Evolutionary conservation across 2,113 vertebrate genomes (phyloP).

Genomic region (Mionectes macconnelli): DNA sequence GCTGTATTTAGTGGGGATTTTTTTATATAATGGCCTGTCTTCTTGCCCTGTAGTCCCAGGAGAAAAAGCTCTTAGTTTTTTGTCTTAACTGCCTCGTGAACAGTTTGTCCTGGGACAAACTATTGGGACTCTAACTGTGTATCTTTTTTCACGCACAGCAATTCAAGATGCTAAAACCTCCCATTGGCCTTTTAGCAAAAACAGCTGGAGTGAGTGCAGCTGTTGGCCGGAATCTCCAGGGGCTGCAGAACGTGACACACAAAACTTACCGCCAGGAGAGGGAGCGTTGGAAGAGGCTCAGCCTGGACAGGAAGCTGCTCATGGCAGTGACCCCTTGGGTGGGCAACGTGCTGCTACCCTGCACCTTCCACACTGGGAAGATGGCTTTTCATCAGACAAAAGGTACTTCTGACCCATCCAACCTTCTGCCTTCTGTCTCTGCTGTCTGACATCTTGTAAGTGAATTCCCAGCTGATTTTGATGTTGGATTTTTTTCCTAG

Average conservation of each 20-base stretch:
- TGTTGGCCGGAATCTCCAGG: background rate
- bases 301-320: slow-evolving; percentile 71
- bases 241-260: background rate
- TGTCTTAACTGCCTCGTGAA: background rate
- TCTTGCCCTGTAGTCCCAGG: background rate
- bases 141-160: background rate
- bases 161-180: background rate
- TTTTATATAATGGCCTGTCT: background rate
- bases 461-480: background rate
- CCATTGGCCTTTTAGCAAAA: background rate
- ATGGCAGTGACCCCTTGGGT: slow-evolving; percentile 83
- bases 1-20: background rate
- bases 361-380: background rate
- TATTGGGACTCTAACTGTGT: background rate
- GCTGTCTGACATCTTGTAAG: background rate
- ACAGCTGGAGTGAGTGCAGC: accelerated
- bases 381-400: background rate
- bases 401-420: slow-evolving; percentile 57
- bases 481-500: slow-evolving; percentile 37
- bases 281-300: background rate
- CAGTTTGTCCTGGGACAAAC: background rate
- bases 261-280: background rate
- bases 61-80: background rate
- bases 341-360: slow-evolving; percentile 75
- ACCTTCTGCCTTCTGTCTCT: background rate